These are phyloP conservation scores for Phocoena phocoena DNA, from an alignment of 2,113 vertebrate genomes.

Conservation along the genomic window DNA sequence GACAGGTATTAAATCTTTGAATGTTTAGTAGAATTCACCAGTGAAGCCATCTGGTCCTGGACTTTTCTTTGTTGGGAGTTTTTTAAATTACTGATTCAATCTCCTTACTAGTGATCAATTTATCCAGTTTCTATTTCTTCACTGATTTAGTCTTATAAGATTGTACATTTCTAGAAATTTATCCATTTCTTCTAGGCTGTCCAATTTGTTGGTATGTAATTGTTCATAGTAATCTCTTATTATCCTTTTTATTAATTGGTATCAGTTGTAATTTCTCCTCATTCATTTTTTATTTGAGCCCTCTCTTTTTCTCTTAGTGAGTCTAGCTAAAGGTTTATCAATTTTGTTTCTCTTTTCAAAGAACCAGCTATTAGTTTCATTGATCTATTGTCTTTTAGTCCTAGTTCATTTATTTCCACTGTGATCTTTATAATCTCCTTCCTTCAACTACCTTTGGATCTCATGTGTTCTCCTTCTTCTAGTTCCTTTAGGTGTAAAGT, in stretches of 20 bases:
- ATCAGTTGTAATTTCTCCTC: neutral
- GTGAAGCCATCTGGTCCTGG: no score
- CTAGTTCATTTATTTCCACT: neutral
- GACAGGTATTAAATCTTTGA: no score
- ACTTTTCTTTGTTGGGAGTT: no score
- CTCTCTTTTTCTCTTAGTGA: neutral
- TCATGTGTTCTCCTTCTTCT: neutral
- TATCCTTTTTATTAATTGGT: neutral
- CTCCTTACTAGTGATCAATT: no score
- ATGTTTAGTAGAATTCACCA: no score
- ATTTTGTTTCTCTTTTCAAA: neutral
- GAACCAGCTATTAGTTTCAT: neutral
- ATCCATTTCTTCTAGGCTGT: neutral
- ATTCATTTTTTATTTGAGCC: neutral
- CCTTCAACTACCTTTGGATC: neutral
- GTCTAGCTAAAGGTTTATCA: neutral
- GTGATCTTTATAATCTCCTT: neutral
- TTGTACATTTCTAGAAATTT: no score
- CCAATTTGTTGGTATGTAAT: neutral
- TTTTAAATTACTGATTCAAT: no score
- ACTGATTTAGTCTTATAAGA: no score
- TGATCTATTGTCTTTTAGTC: neutral
- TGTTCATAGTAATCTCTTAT: neutral
- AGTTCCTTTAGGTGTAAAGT: neutral
- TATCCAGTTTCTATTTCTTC: no score